A percentile compares a stretch with the other conserved stretches of the same genome.
Evolutionary conservation across 2,888 invertebrate genomes (phyloP).

Genomic region (Phragmatobia fuliginosa): DNA sequence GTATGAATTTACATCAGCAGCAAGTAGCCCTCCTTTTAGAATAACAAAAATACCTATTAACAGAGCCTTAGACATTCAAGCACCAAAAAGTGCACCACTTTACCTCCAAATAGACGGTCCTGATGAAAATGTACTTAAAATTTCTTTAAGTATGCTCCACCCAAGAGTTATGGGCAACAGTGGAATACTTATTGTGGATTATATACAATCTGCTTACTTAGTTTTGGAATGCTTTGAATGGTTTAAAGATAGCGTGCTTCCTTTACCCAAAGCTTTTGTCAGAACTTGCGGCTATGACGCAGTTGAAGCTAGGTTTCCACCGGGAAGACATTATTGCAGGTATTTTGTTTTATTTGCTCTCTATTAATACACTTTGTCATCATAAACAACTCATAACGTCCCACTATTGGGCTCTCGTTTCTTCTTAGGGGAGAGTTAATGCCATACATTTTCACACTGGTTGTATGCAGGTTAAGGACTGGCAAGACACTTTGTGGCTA

Average conservation of each 20-base stretch:
- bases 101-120: slow-evolving; percentile 78
- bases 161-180: slow-evolving; percentile 70
- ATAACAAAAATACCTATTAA: slow-evolving; percentile 56
- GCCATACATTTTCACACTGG: too few relatives aligned
- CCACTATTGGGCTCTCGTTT: too few relatives aligned
- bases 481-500: too few relatives aligned
- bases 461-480: too few relatives aligned
- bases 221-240: slow-evolving; percentile 75
- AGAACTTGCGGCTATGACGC: slow-evolving; percentile 67
- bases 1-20: slow-evolving; percentile 67
- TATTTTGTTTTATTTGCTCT: slow-evolving; percentile 30
- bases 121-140: slow-evolving; percentile 60
- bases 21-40: slow-evolving; percentile 61
- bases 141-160: slow-evolving; percentile 68
- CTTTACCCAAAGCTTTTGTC: slow-evolving; percentile 63
- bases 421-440: too few relatives aligned
- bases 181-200: slow-evolving; percentile 62
- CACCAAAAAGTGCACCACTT: slow-evolving; percentile 69
- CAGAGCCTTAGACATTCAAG: slow-evolving; percentile 61
- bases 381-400: too few relatives aligned
- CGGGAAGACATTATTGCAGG: slow-evolving; percentile 80
- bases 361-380: not conserved
- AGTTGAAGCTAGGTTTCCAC: slow-evolving; percentile 64
- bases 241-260: slow-evolving; percentile 67
- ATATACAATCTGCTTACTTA: slow-evolving; percentile 71